These are phyloP conservation scores for Neelides sp. DNA, from an alignment of 1,140 invertebrate species.

Conservation along the genomic window DNA sequence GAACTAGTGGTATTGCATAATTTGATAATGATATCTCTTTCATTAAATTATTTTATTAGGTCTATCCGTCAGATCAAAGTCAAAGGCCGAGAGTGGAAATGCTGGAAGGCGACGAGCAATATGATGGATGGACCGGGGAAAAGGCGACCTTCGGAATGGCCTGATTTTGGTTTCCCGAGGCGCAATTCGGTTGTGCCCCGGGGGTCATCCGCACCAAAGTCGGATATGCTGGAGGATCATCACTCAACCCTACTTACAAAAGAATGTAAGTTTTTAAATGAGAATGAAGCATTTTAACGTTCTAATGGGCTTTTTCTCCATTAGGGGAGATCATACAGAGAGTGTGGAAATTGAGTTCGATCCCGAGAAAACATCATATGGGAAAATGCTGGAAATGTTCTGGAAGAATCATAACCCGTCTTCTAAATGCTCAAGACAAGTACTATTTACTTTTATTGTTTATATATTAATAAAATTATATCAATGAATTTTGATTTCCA, in stretches of 20 bases:
- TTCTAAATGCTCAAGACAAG: conserved; percentile 62
- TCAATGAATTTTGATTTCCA: background rate
- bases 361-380: conserved; percentile 57
- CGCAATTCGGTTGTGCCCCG: conserved; percentile 21
- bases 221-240: conserved; percentile 82
- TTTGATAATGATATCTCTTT: background rate
- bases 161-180: conserved; percentile 34
- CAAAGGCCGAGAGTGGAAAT: background rate
- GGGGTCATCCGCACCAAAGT: conserved; percentile 40
- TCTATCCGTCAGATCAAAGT: background rate
- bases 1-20: background rate
- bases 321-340: conserved; percentile 84
- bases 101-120: conserved; percentile 9
- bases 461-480: conserved; percentile 8
- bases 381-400: conserved; percentile 66
- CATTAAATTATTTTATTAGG: background rate
- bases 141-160: conserved; percentile 32
- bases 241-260: conserved; percentile 66
- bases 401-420: conserved; percentile 87
- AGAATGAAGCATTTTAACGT: background rate
- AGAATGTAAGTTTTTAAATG: conserved; percentile 54
- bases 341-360: conserved; percentile 83
- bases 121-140: conserved; percentile 18
- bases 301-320: conserved; percentile 32
- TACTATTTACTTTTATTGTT: conserved; percentile 33